phyloP scores from a whole-genome alignment of 2,113 vertebrate genomes.

The Brachionichthys hirsutus region DNA sequence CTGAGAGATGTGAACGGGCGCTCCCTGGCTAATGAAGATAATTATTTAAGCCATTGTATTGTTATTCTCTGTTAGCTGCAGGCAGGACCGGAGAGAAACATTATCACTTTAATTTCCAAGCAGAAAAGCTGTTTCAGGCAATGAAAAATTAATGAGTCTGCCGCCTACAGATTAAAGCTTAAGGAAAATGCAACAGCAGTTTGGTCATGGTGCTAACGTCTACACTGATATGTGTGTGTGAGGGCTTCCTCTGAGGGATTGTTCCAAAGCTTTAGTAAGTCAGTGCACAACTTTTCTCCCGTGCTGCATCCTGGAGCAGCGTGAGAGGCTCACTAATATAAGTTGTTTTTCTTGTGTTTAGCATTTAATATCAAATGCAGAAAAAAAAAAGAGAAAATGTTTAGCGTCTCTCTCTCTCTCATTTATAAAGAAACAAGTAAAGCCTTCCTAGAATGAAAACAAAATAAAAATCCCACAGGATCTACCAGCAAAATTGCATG shows the following conservation, averaged over 20 bases:
- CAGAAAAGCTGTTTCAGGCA: conserved; percentile 3
- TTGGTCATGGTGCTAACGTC: conserved; percentile 4
- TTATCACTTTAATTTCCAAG: conserved; percentile 38
- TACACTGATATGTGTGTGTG: conserved; percentile 13
- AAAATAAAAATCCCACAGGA: no score
- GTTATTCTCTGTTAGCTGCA: conserved; percentile 5
- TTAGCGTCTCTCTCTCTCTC: not conserved
- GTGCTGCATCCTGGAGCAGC: not conserved
- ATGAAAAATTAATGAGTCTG: conserved; percentile 45
- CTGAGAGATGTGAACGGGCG: no score
- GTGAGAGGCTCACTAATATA: not conserved
- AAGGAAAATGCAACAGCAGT: conserved; percentile 18
- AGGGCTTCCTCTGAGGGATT: conserved; percentile 1
- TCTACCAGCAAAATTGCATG: not conserved
- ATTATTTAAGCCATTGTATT: not conserved
- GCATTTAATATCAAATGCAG: conserved; percentile 1
- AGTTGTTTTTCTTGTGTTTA: not conserved
- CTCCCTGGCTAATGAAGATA: conserved; percentile 8
- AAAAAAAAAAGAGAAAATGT: not conserved
- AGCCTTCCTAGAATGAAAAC: not conserved
- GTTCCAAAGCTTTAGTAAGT: not conserved
- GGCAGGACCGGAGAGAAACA: conserved; percentile 6
- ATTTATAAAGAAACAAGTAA: conserved; percentile 2
- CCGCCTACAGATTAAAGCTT: conserved; percentile 16
- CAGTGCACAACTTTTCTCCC: not conserved